A percentile compares a stretch with the other conserved stretches of the same genome.
Evolutionary conservation across 2,113 vertebrate species (phyloP).

Genomic region (Passer montanus): DNA sequence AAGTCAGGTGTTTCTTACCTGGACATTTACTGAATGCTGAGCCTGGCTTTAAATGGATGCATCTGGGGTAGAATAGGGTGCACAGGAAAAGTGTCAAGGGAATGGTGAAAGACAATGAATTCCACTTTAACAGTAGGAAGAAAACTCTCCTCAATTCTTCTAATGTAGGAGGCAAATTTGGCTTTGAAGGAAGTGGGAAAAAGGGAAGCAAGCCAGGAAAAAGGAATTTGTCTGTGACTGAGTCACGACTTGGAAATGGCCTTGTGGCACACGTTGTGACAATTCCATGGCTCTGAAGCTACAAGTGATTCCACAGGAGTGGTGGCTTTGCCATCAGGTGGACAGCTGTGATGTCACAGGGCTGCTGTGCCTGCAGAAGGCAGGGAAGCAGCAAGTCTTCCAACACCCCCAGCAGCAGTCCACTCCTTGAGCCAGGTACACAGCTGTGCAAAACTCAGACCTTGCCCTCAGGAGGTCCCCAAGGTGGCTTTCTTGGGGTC

Average conservation of each 20-base stretch:
- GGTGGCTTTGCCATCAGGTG: not conserved
- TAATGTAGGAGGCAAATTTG: not conserved
- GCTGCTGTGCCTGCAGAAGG: not conserved
- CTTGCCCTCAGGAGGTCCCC: not conserved
- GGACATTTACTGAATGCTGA: not conserved
- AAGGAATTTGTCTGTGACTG: not conserved
- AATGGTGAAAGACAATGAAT: not conserved
- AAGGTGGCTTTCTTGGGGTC: not conserved
- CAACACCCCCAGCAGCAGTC: not conserved
- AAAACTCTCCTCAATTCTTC: not conserved
- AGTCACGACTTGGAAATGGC: not conserved
- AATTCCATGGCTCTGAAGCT: not conserved
- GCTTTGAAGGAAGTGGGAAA: not conserved
- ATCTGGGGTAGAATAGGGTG: not conserved
- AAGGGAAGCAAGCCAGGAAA: not conserved
- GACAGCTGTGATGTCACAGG: not conserved
- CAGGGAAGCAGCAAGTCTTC: not conserved
- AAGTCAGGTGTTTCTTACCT: not conserved
- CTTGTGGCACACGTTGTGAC: not conserved
- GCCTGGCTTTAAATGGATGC: not conserved
- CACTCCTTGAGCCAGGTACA: not conserved
- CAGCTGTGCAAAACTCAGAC: not conserved
- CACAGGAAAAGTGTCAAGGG: not conserved
- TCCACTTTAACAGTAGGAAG: not conserved
- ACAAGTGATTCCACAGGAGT: not conserved